Evolutionary conservation across 2,113 vertebrate species (phyloP).

Genomic region (Labeo catla): DNA sequence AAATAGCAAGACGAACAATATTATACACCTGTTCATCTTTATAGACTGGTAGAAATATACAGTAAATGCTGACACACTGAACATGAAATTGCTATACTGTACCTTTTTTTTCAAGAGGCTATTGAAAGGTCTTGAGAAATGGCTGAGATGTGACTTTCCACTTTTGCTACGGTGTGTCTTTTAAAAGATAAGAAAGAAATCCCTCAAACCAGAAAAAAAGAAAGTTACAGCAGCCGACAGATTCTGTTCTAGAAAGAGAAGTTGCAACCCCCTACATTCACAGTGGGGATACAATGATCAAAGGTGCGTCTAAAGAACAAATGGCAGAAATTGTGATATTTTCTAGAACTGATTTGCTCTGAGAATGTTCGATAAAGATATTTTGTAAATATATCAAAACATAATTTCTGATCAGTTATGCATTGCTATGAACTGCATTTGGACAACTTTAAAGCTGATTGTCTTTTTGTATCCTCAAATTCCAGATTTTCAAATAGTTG

Average conservation of each 20-base stretch:
- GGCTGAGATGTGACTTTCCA: slow-evolving; percentile 13
- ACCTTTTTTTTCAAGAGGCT: neutral
- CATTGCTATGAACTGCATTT: too few relatives aligned
- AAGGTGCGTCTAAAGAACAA: neutral
- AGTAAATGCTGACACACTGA: neutral
- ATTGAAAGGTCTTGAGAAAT: slow-evolving; percentile 5
- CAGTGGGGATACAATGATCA: neutral
- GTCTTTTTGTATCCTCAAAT: too few relatives aligned
- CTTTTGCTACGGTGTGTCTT: neutral
- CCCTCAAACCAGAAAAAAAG: slow-evolving; percentile 7
- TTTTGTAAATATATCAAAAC: too few relatives aligned
- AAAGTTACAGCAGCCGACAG: neutral
- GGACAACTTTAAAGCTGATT: too few relatives aligned
- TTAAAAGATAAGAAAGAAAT: slow-evolving; percentile 22
- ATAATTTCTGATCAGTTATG: too few relatives aligned
- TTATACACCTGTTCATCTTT: neutral
- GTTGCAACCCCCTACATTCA: neutral
- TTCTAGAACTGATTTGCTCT: too few relatives aligned
- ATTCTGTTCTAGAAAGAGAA: neutral
- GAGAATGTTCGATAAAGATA: too few relatives aligned
- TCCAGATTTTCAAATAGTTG: too few relatives aligned
- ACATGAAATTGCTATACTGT: neutral
- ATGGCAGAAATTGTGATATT: neutral
- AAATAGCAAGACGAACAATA: neutral
- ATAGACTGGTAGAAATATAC: neutral